Conservation (phyloP, 2,888 invertebrate species). For the Megaustenia siamemsis region DNA sequence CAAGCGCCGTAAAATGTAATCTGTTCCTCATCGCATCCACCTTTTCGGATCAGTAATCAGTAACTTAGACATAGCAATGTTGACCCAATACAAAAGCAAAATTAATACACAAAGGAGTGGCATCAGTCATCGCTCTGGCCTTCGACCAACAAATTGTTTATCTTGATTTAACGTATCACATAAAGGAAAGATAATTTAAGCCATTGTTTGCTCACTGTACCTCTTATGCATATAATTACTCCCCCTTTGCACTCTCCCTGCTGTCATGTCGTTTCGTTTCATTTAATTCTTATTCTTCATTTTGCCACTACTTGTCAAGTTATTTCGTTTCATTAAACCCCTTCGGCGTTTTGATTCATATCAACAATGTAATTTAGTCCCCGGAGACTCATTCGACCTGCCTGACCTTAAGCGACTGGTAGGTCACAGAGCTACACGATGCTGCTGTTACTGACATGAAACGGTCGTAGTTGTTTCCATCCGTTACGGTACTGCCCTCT, state of each 20-base stretch:
- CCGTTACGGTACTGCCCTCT: not conserved
- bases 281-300: slow-evolving; percentile 38
- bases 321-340: slow-evolving; percentile 45
- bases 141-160: slow-evolving; percentile 31
- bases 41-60: not conserved
- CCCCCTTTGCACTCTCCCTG: not conserved
- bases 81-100: slow-evolving; percentile 15
- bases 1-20: too few relatives aligned
- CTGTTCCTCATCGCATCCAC: not conserved
- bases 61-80: not conserved
- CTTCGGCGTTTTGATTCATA: slow-evolving; percentile 38
- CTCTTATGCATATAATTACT: slow-evolving; percentile 27
- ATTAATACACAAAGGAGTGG: slow-evolving; percentile 28
- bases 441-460: not conserved
- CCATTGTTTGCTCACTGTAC: slow-evolving; percentile 3
- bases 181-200: slow-evolving; percentile 33
- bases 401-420: slow-evolving; percentile 19
- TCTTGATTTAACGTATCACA: not conserved
- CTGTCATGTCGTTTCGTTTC: slow-evolving; percentile 28
- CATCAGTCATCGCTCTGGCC: not conserved
- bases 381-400: slow-evolving; percentile 19
- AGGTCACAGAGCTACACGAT: slow-evolving; percentile 14
- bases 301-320: slow-evolving; percentile 39
- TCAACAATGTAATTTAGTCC: slow-evolving; percentile 23
- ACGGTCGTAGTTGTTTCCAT: slow-evolving; percentile 2